Base-by-base conservation (phyloP, 2,797 vertebrate species). In the Microtus californicus region DNA sequence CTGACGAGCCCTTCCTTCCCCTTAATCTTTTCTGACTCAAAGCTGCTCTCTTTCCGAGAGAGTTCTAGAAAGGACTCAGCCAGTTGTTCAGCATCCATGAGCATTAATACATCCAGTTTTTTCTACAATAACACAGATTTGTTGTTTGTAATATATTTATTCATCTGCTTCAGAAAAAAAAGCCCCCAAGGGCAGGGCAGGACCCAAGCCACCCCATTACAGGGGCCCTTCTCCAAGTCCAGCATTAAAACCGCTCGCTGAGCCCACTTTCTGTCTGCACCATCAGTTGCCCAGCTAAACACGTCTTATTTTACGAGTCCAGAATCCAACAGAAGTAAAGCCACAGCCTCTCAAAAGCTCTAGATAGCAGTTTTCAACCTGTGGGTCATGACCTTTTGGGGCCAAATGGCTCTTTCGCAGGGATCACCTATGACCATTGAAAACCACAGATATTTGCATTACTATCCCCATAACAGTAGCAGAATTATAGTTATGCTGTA, bases 1-100 rank as follows among this genome's bases (percentile, higher is more conserved):
- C 78, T 71, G 7, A 25, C 45, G 31, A 23, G 25, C 23, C 82
- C 69, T 85, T 82, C 82, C 69, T 85, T 82, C 45, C 27, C 34
- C 37, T 83, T 76, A 37, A 63, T 31, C 17, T 40, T 59, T 51
- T 25, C 63, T 76, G 37, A 89, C 40, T 91, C 74, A 76, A 94
- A 97, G 82, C 45, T 67, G 6, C 15, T 61, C 73, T 56, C 85
- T 94, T 94, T 63, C 40, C 87, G 29, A 51, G 86, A 37, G 29
- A 9, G 0, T 37, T 91, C 31, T n/a, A 67, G 48, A 77, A 94
- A 80, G 59, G 23, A 65, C 48, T 74, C 6, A 1, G 43, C 37
- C 65, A 82, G 61, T 93, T 92, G 73, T 11, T 94, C 90, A 67
- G 31, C 45, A 83, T 51, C 19, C 34, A 54, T 14, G n/a, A 82